Base-by-base conservation (phyloP, 2,888 invertebrate genomes). In the Venustoraphidia nigricollis region DNA sequence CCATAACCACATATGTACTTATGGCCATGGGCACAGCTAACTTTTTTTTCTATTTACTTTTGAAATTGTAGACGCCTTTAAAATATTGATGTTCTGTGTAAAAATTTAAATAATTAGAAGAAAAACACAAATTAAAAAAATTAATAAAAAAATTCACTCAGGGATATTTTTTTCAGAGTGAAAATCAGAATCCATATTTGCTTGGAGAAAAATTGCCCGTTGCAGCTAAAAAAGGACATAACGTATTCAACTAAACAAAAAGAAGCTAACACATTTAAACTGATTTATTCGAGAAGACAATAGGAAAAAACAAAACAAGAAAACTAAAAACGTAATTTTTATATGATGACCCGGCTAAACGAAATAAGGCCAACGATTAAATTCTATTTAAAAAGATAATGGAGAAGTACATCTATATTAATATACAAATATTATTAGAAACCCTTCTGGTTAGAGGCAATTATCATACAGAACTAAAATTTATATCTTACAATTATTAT, bases 211-310 rank as follows among this genome's bases (percentile, higher is more conserved):
- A 86, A 58, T 72, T 93, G 53, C 91, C 92, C 9, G 85, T 92
- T 53, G 92, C 92, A 38, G 93, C 94, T 48, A 94, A 94, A 67
- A 94, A 94, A 68, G 90, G 91, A 58, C 83, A 82, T 62, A 79
- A 83, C 60, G 79, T 87, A 2, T 56, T 64, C 50, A 67, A 66
- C 52, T 72, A 65, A 65, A 56, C 44, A 36, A 41, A 50, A 13
- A n/a, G 34, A 13, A n/a, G 34, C 11, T 42, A 10, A 2, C 2
- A 10, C 36, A 43, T 44, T 39, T 44, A 51, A 48, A 51, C 50
- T 53, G 54, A 53, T 54, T 39, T 14, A 10, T 14, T 14, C 40
- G 40, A n/a, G 2, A 14, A 39, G 13, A 14, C 11, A 11, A 11
- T 3, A 14, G 40, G 40, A 11, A 14, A n/a, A 11, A 14, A 39